phyloP scores from a whole-genome alignment of 2,797 vertebrate genomes.

The Netta rufina region DNA sequence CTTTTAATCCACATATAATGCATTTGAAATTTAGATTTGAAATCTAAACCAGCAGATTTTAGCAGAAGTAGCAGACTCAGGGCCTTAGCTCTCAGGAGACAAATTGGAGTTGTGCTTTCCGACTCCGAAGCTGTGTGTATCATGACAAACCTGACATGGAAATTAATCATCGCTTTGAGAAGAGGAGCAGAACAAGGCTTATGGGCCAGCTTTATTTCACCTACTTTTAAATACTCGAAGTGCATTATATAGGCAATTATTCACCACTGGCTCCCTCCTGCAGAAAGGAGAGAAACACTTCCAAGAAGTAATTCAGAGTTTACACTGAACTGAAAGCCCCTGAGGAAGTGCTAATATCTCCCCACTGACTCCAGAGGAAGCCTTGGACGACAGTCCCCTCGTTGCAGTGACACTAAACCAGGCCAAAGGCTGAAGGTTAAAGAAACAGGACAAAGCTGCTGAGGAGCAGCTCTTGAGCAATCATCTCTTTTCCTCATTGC shows the following conservation, averaged over 20 bases:
- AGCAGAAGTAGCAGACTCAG: background rate
- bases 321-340: background rate
- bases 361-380: background rate
- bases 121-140: background rate
- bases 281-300: background rate
- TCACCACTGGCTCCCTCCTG: background rate
- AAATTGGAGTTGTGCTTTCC: background rate
- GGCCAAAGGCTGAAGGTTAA: conserved; percentile 1
- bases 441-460: background rate
- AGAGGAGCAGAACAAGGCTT: background rate
- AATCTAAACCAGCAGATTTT: background rate
- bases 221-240: background rate
- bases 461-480: background rate
- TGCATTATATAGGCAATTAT: background rate
- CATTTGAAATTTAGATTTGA: background rate
- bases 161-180: background rate
- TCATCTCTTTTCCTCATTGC: background rate
- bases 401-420: background rate
- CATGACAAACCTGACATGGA: background rate
- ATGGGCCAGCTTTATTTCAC: background rate
- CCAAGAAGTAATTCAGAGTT: background rate
- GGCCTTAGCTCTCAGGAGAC: background rate
- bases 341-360: background rate
- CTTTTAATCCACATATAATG: background rate
- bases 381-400: background rate